phyloP scores from a whole-genome alignment of 2,113 vertebrate species.

The Nothocercus julius region DNA sequence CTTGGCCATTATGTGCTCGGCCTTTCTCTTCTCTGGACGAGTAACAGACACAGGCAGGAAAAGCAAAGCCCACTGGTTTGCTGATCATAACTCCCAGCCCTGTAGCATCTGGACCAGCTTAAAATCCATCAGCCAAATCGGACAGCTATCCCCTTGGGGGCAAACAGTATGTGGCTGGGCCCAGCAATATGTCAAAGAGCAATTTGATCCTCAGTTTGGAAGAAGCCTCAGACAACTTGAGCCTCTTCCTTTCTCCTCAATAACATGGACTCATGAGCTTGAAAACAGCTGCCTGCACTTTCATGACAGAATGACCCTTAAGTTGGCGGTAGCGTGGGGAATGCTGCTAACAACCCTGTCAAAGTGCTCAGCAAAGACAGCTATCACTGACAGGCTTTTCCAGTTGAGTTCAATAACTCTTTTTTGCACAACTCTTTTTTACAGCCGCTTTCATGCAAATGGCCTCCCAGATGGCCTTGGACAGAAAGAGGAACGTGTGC shows the following conservation, averaged over 20 bases:
- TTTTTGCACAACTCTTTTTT: neutral
- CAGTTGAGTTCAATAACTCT: neutral
- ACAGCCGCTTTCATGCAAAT: neutral
- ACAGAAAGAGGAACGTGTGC: neutral
- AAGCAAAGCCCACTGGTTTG: neutral
- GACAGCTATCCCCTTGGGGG: neutral
- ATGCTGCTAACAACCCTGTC: neutral
- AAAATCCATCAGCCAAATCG: neutral
- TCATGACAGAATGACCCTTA: accelerated
- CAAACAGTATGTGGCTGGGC: neutral
- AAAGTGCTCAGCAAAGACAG: neutral
- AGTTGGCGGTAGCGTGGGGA: neutral
- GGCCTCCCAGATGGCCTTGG: conserved; percentile 21
- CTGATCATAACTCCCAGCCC: neutral
- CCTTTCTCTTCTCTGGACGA: neutral
- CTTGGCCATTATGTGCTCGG: neutral
- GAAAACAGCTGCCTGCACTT: neutral
- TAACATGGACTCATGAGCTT: neutral
- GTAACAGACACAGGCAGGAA: neutral
- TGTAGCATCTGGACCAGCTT: neutral
- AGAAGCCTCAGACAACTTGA: neutral
- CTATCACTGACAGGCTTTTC: neutral
- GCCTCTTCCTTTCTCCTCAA: neutral
- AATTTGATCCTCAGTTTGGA: neutral
- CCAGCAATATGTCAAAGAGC: neutral